Evolutionary conservation across 1,140 invertebrate genomes (phyloP), one percentile per base, ranked within the genome.

Genomic region (Teleopsis dalmanni): DNA sequence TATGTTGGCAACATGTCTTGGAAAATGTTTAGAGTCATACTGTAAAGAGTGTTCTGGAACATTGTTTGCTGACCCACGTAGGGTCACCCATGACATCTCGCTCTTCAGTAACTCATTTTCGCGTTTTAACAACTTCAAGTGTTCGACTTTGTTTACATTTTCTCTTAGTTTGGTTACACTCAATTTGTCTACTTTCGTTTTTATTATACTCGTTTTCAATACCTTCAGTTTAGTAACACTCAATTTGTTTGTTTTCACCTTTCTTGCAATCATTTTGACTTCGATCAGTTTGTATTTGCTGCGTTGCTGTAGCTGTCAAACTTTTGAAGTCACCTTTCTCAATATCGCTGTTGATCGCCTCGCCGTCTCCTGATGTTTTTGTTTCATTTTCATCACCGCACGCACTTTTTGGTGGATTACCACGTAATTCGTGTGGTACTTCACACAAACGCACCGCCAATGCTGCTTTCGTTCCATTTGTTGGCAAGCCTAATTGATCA

Each of bases 101-200:
- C 14, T 41, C 10, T 23, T 46, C 19, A 23, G 10, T 29, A 46
- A 3, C 16, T 46, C 44, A 25, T 46, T 46, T 18, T 46, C 44
- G 21, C 16, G 43, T 23, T 35, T 16, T 14, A 35, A 18, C 19
- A 46, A n/a, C 13, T 36, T 1, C 18, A 25, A 9, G 29, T 46
- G 7, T 14, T 46, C 2, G 13, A 23, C 23, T 35, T 46, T 29
- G 14, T 16, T 36, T 29, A 18, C 9, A 22, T 35, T 4, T 4
- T 22, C n/a, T n/a, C n/a, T n/a, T n/a, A n/a, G n/a, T n/a, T n/a
- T n/a, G n/a, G n/a, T n/a, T n/a, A n/a, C n/a, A n/a, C n/a, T n/a
- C n/a, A n/a, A n/a, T n/a, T n/a, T n/a, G n/a, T n/a, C n/a, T n/a
- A n/a, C n/a, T n/a, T n/a, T n/a, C n/a, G n/a, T n/a, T n/a, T n/a